Evolutionary conservation across 23 tunicate species (phyloP), one percentile per base, ranked within the genome.

Genomic region (Oikopleura albicans): DNA sequence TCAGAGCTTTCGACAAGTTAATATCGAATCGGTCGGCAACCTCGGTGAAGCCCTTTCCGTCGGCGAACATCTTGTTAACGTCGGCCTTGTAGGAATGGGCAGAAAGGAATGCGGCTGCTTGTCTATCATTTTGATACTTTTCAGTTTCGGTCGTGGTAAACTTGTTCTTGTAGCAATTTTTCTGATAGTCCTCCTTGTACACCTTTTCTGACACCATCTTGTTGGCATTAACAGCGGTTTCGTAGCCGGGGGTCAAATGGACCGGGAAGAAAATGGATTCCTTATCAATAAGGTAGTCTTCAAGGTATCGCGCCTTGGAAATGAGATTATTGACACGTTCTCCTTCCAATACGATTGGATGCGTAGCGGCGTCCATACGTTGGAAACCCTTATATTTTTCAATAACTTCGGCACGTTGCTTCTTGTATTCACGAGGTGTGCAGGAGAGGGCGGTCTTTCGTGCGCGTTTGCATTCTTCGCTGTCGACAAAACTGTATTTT

Each of bases 81-180:
- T 71, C 79, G 2, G 35, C 34, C 79, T 71, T 71, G 37, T 71
- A 71, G 35, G 28, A 31, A 71, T 12, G 35, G 37, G 27, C 79
- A 71, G 79, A 71, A 2, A 16, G 79, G 31, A 22, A 2, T 27
- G 27, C 35, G 2, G 27, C 79, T 2, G 76, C 63, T 12, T 71
- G 86, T 75, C 85, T 84, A 1, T 76, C 66, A 22, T 87, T 57
- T 75, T 91, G 86, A 75, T 89, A 94, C 39, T 86, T 88, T 0
- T 91, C 92, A 27, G 99, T 94, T 40, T 94, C 92, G 66, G 90
- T 92, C 76, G 86, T 76, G 34, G 76, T 76, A 86, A 86, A 94
- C 66, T 86, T 84, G 86, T 94, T 40, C 27, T 87, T 88, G 31
- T 85, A 85, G 66, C 75, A 59, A 38, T 0, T 40, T 0, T n/a